Evolutionary conservation across 2,797 vertebrate genomes (phyloP).

Genomic region (Streptopelia turtur): DNA sequence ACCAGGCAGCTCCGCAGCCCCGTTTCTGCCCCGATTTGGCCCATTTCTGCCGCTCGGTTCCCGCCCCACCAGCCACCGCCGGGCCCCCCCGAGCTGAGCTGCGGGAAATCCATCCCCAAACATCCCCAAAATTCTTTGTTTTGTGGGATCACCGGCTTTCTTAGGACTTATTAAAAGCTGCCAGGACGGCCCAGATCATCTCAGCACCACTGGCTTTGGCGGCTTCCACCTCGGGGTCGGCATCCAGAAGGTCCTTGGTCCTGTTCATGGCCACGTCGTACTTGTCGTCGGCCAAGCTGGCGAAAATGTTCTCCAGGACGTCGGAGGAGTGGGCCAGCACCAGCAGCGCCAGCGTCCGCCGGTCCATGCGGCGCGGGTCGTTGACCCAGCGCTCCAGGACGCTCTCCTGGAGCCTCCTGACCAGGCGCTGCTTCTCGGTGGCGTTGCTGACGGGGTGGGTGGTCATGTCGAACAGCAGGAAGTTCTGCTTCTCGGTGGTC

Average conservation of each 20-base stretch:
- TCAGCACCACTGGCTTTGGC: conserved; percentile 73
- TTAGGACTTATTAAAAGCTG: conserved; percentile 84
- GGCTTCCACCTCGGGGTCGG: conserved; percentile 81
- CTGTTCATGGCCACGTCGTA: conserved; percentile 80
- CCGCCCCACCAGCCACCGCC: too few relatives aligned
- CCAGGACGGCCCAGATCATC: conserved; percentile 88
- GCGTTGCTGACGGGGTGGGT: conserved; percentile 83
- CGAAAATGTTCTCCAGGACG: conserved; percentile 82
- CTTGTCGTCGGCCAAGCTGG: conserved; percentile 77
- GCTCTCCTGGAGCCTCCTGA: conserved; percentile 81
- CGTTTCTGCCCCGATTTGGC: rapidly evolving
- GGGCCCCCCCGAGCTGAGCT: background rate
- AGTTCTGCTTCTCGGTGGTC: conserved; percentile 86
- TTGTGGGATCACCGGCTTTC: rapidly evolving
- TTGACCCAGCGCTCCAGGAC: conserved; percentile 85
- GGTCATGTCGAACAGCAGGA: conserved; percentile 87
- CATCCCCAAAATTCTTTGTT: background rate
- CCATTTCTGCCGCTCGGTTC: rapidly evolving
- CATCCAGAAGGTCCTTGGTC: conserved; percentile 81
- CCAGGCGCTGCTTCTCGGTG: conserved; percentile 82
- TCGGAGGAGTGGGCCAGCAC: conserved; percentile 84
- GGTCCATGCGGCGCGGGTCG: conserved; percentile 81
- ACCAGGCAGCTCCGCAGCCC: background rate
- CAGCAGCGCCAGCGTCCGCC: conserved; percentile 79
- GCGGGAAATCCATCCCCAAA: background rate